Evolutionary conservation across 2,888 invertebrate species (phyloP).

Genomic region (Melanophora roralis): DNA sequence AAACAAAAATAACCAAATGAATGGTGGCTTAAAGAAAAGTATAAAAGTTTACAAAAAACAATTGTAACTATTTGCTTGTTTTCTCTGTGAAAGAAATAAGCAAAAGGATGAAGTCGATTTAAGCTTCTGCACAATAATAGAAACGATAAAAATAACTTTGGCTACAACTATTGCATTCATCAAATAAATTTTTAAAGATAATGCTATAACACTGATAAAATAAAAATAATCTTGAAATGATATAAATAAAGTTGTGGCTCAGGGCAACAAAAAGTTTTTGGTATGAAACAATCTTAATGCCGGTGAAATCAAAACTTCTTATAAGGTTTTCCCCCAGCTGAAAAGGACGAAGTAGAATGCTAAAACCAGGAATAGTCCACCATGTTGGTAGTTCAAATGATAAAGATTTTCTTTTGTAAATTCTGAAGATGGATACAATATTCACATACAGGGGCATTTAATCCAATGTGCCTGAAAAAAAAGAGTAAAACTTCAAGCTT

Average conservation of each 20-base stretch:
- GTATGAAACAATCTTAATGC: too few species aligned
- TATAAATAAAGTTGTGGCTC: too few species aligned
- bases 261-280: too few species aligned
- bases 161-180: conserved; percentile 4
- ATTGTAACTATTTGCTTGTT: conserved; percentile 60
- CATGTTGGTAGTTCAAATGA: too few species aligned
- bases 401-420: too few species aligned
- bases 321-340: too few species aligned
- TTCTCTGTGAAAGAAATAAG: conserved; percentile 42
- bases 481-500: too few species aligned
- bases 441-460: too few species aligned
- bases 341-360: too few species aligned
- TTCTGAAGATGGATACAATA: too few species aligned
- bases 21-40: not conserved
- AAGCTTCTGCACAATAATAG: not conserved
- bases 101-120: conserved; percentile 15
- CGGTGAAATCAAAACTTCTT: conserved; percentile 8
- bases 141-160: conserved; percentile 2
- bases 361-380: too few species aligned
- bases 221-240: not conserved
- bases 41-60: conserved; percentile 49
- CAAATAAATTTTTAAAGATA: conserved; percentile 25
- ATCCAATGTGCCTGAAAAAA: too few species aligned
- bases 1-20: conserved; percentile 18
- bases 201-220: conserved; percentile 3